phyloP scores from a whole-genome alignment of 1,140 invertebrate genomes.

The Philotrypesis tridentata region DNA sequence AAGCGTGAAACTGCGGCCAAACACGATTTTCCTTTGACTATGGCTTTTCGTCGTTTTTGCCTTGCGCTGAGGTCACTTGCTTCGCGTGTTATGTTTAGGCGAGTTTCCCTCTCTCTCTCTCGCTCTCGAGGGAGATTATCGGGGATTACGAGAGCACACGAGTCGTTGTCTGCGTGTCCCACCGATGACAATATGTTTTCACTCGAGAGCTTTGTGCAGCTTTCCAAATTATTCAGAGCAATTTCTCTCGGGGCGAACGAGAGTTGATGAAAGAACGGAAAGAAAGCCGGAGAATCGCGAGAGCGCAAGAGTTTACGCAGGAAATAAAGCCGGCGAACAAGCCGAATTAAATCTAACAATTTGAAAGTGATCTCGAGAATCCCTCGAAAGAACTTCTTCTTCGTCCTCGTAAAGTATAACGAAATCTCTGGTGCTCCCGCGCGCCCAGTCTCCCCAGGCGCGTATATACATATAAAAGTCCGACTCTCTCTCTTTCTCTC shows the following conservation, averaged over 20 bases:
- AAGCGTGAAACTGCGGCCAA: slow-evolving; percentile 43
- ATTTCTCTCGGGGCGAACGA: neutral
- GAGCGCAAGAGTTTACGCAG: slow-evolving; percentile 3
- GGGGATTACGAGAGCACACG: neutral
- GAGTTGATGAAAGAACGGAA: neutral
- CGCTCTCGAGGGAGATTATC: neutral
- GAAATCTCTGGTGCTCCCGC: slow-evolving; percentile 40
- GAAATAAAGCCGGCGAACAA: slow-evolving; percentile 16
- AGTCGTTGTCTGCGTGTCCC: neutral
- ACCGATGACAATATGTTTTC: no score
- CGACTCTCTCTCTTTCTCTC: no score
- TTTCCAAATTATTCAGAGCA: neutral
- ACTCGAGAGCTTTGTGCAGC: no score
- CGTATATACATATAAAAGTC: slow-evolving; percentile 44
- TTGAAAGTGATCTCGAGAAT: slow-evolving; percentile 44
- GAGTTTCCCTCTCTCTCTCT: no score
- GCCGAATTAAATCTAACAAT: slow-evolving; percentile 50
- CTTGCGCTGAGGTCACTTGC: neutral
- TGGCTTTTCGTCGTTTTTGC: slow-evolving; percentile 29
- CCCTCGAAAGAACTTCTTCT: slow-evolving; percentile 17
- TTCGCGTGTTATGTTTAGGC: neutral
- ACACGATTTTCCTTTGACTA: slow-evolving; percentile 45
- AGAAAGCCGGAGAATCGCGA: no score
- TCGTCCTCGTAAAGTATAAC: slow-evolving; percentile 44
- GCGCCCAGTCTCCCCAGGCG: slow-evolving; percentile 17